Evolutionary conservation across 2,113 vertebrate genomes (phyloP).

Genomic region (Zingel zingel): DNA sequence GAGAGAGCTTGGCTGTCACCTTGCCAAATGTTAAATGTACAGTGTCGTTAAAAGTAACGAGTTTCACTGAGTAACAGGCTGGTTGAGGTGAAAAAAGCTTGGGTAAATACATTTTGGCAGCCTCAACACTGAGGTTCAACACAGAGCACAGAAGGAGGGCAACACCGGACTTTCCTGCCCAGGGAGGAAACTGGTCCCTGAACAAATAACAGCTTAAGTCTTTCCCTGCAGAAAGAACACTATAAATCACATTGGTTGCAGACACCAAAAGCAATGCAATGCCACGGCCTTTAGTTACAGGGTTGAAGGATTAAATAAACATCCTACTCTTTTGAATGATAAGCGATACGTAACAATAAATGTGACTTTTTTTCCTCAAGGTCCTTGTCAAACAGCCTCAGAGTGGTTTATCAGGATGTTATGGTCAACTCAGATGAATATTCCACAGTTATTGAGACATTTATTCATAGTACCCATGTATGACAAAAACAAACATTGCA

Average conservation of each 20-base stretch:
- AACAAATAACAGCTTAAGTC: constrained; percentile 36
- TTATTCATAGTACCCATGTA: not conserved
- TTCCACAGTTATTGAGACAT: not conserved
- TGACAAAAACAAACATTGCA: not conserved
- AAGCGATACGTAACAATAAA: not conserved
- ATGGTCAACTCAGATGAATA: not conserved
- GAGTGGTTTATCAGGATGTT: not conserved
- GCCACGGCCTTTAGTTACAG: not conserved
- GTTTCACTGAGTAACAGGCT: not conserved
- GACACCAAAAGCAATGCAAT: not conserved
- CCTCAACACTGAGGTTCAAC: not conserved
- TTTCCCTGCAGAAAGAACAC: not conserved
- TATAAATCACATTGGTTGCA: constrained; percentile 21
- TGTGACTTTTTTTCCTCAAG: not conserved
- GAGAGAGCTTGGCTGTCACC: not conserved
- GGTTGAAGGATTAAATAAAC: not conserved
- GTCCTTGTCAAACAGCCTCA: not conserved
- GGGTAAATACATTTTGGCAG: constrained; percentile 9
- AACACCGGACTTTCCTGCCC: constrained; percentile 43
- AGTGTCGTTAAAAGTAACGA: not conserved
- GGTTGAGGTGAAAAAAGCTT: not conserved
- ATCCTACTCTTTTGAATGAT: not conserved
- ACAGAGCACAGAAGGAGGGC: constrained; percentile 1
- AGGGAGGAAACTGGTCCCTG: constrained; percentile 37
- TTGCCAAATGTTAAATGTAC: not conserved